Evolutionary conservation across 1,140 invertebrate species (phyloP).

Genomic region (Myzus persicae): DNA sequence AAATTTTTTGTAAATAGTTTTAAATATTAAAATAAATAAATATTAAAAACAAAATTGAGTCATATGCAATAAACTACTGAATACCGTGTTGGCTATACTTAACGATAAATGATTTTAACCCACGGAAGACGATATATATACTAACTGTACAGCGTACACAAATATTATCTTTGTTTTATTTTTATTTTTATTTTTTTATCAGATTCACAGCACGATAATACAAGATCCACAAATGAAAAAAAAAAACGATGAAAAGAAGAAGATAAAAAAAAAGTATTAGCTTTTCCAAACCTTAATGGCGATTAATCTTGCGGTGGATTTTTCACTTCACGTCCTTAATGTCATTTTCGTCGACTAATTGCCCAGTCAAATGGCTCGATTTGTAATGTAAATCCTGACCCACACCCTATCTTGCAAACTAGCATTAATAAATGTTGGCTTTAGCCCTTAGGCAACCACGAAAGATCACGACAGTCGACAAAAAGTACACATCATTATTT

Average conservation of each 20-base stretch:
- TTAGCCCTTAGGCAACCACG: conserved; percentile 15
- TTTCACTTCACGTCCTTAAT: conserved; percentile 44
- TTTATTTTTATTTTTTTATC: neutral
- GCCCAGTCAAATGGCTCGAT: conserved; percentile 52
- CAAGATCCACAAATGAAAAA: neutral
- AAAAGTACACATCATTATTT: conserved; percentile 53
- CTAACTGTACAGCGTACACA: neutral
- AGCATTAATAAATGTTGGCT: conserved; percentile 46
- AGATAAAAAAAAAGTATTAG: conserved; percentile 41
- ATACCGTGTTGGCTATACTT: neutral
- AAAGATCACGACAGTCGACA: conserved; percentile 49
- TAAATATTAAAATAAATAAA: neutral
- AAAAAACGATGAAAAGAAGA: neutral
- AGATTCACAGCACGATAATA: neutral
- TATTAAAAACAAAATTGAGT: neutral
- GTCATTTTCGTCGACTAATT: conserved; percentile 55
- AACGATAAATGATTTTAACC: neutral
- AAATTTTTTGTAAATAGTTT: neutral
- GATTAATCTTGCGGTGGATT: conserved; percentile 47
- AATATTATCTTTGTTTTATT: neutral
- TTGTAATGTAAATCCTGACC: conserved; percentile 52
- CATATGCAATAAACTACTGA: neutral
- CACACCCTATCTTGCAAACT: conserved; percentile 12
- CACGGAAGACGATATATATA: neutral
- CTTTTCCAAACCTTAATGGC: conserved; percentile 27